Evolutionary conservation across 2,797 vertebrate species (phyloP), one percentile per base, ranked within the genome.

Genomic region (Peromyscus aztecus): DNA sequence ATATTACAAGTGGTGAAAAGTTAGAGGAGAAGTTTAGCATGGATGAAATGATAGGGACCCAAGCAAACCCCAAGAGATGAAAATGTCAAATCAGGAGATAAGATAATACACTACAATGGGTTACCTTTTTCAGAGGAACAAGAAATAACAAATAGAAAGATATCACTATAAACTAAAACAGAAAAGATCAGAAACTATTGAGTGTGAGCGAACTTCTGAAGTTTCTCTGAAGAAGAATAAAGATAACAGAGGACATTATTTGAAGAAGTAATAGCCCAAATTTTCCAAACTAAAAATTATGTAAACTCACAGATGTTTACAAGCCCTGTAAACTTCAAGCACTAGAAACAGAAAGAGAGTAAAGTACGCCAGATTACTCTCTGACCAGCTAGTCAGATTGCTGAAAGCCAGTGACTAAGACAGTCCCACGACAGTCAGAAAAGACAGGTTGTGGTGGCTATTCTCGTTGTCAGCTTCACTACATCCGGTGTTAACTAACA

Each of bases 221-320:
- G 24, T 78, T 13, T 34, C 67, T 49, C 27, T 24, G 24, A 52
- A 59, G 52, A 37, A 1, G 9, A 10, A 0, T 14, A 59, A 55
- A n/a, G 3, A 2, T 29, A 2, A 59, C 12, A 55, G 34, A 59
- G 29, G 46, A 85, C 76, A 85, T 55, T 21, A 61, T 73, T 77
- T 67, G 46, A 46, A 61, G n/a, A 80, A 77, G 67, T 10, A 89
- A 76, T 34, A 16, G 16, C 24, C n/a, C 6, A 73, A 76, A 27
- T 14, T 89, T 95, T 96, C 63, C 76, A 95, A 92, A 27, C 37
- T 90, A 21, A 27, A 63, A 94, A 73, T 89, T 57, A 63, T 43
- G 67, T n/a, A n/a, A 83, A 73, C 24, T 14, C 63, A 67, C 9
- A 85, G 2, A 59, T 67, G 2, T 14, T 61, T 61, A 83, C 43